phyloP scores from a whole-genome alignment of 1,140 invertebrate genomes.

The Pogonognathellus flavescens region DNA sequence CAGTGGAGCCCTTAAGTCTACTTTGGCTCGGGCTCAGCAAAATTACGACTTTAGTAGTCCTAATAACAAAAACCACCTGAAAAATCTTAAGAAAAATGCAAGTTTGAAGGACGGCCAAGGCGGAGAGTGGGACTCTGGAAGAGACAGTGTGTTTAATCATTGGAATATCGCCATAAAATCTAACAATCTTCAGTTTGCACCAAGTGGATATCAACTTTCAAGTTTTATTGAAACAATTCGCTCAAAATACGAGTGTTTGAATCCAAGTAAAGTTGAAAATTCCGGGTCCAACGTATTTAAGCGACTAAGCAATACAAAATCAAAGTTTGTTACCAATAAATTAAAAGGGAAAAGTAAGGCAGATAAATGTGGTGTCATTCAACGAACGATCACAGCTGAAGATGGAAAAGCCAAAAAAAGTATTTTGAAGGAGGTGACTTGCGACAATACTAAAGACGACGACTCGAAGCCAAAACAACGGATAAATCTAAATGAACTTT shows the following conservation, averaged over 20 bases:
- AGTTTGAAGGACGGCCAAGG: neutral
- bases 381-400: neutral
- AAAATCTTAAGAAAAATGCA: neutral
- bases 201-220: conserved; percentile 31
- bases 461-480: neutral
- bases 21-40: conserved; percentile 61
- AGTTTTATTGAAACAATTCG: conserved; percentile 31
- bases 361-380: neutral
- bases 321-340: neutral
- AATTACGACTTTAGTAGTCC: conserved; percentile 51
- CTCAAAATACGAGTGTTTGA: conserved; percentile 8
- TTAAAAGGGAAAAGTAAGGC: neutral
- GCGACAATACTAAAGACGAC: neutral
- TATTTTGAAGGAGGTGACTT: neutral
- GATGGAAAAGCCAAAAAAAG: neutral
- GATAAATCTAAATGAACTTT: conserved; percentile 43
- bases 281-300: neutral
- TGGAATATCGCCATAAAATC: conserved; percentile 34
- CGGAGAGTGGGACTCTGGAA: neutral
- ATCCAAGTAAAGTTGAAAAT: neutral
- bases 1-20: conserved; percentile 63
- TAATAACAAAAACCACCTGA: neutral
- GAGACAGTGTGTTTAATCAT: neutral
- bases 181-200: conserved; percentile 25
- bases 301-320: neutral